Base-by-base conservation (phyloP, 2,113 vertebrate species). In the Pygoscelis adeliae region DNA sequence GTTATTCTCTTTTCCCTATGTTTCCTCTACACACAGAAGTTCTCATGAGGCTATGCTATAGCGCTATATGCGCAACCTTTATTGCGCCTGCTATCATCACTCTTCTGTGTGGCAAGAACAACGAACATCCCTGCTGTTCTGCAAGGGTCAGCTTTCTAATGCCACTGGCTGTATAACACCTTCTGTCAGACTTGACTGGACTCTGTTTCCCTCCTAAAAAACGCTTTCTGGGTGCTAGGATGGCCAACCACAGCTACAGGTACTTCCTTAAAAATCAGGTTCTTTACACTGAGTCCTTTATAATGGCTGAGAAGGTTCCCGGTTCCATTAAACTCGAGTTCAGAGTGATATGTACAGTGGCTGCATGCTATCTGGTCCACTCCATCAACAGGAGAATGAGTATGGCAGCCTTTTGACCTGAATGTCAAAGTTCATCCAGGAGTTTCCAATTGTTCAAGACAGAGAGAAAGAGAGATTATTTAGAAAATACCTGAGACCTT, bases 271-370 rank as follows among this genome's bases (percentile, higher is more conserved):
- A 49, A 63, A 70, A 66, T 25, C 14, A 17, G 19, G 19, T 70
- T 69, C 49, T 63, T 76, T 30, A 53, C 23, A 29, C 2, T 1
- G 15, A 18, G 15, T 12, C 22, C 19, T 79, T 86, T 52, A 3
- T 25, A 53, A 27, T 2, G 34, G 10, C 38, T 66, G 40, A 44
- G 52, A 65, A 63, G 15, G 19, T 32, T 85, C 15, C 27, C 29
- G 58, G 13, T 42, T 53, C 70, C 70, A 32, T 22, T 42, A 55
- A 61, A 3, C 23, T 46, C 1, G 2, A 38, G 62, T 66, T 49
- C 56, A 49, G 38, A 70, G 21, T 8, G 30, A 36, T 13, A 15
- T 3, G 0, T 2, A 8, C 23, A 44, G n/a, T 8, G 17, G 13
- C 32, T 63, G 6, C 11, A 32, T 1, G 1, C 14, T 27, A 55